Conservation (phyloP, 2,888 invertebrate species). For the Mesoligia furuncula region DNA sequence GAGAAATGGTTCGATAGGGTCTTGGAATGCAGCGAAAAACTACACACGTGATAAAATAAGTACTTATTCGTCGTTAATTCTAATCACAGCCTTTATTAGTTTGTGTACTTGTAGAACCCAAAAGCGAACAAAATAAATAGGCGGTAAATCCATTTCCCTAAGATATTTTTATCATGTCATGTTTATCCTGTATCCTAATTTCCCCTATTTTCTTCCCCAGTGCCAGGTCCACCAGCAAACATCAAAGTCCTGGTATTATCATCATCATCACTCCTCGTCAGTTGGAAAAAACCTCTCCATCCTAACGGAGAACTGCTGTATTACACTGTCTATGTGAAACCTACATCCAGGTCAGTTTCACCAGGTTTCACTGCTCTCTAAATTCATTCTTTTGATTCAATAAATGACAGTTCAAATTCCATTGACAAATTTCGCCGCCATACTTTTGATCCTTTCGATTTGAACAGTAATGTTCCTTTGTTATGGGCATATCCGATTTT, state of each 20-base stretch:
- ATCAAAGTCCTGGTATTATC: conserved; percentile 96
- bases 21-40: background rate
- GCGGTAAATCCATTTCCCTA: no score
- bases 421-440: no score
- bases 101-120: background rate
- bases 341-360: conserved; percentile 82
- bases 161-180: background rate
- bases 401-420: no score
- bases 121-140: no score
- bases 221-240: conserved; percentile 95
- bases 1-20: background rate
- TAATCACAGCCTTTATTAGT: background rate
- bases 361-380: no score
- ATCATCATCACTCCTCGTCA: conserved; percentile 94
- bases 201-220: conserved; percentile 81
- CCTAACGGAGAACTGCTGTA: conserved; percentile 95
- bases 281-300: conserved; percentile 95
- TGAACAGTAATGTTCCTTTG: no score
- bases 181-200: background rate
- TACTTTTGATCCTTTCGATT: no score
- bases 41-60: background rate
- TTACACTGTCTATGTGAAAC: conserved; percentile 94
- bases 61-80: background rate
- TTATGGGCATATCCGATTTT: no score
- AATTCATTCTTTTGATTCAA: no score